Evolutionary conservation across 2,888 invertebrate genomes (phyloP), one percentile per base, ranked within the genome.

Genomic region (Drosophila incognita): DNA sequence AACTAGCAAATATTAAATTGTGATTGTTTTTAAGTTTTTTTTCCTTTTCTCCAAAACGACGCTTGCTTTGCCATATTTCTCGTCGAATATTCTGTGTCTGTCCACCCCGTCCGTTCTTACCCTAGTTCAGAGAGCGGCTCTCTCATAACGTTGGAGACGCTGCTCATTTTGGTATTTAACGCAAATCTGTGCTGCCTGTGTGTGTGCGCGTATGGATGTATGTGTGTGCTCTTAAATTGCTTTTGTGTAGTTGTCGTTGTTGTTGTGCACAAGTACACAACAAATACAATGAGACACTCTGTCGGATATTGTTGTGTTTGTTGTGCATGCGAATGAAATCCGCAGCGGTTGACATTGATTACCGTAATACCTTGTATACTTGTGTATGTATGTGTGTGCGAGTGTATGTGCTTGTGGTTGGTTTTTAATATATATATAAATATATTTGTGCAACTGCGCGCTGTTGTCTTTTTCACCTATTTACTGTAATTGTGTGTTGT

Each of bases 271-370:
- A 78, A 75, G 76, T 70, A 80, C 81, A 75, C 67, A 80, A 46
- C 74, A 46, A 65, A 72, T 57, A 76, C 62, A 69, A 48, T 60
- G 62, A 69, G 68, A 76, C 81, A 76, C 61, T 52, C 61, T 52
- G 76, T 76, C 74, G 69, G 69, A 76, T 81, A 74, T 77, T 77
- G 66, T 74, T 79, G 81, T 75, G 81, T 60, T 68, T 67, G 71
- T 76, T 85, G 80, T 74, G 74, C 74, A 83, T 74, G 78, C 78
- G 80, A 87, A 82, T 77, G 79, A 85, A 87, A 89, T 86, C 84
- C 87, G 83, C 81, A 86, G 80, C 85, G 75, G 85, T 89, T 90
- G 91, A 90, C 90, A 89, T 88, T 90, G 89, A 90, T 91, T 90
- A 90, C 89, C 85, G 87, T 88, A 89, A 89, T 91, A 89, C 83